Evolutionary conservation across 92 coral and sea anemone genomes (phyloP).

Genomic region (Hydrozoanthus gracilis): DNA sequence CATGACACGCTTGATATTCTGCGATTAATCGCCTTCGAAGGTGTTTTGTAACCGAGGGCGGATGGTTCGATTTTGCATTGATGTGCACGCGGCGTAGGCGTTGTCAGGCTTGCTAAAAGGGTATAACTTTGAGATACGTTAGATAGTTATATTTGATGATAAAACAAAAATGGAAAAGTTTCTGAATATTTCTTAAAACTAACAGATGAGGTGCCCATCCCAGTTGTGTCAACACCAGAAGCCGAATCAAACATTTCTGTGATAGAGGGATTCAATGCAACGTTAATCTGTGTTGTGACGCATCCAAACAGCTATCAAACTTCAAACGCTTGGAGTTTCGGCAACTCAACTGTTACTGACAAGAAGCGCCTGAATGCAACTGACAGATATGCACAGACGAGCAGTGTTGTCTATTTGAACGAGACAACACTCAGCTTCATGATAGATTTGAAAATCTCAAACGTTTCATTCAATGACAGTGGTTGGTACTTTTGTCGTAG

Average conservation of each 20-base stretch:
- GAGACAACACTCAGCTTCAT: not conserved
- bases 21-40: no score
- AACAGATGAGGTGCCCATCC: constrained; percentile 41
- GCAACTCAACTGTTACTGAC: not conserved
- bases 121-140: no score
- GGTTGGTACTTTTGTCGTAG: constrained; percentile 40
- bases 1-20: no score
- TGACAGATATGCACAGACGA: constrained; percentile 23
- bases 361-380: not conserved
- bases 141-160: no score
- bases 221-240: not conserved
- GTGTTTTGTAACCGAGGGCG: no score
- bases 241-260: constrained; percentile 1
- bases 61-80: no score
- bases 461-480: constrained; percentile 16
- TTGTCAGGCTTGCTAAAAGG: no score
- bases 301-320: constrained; percentile 1
- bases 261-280: constrained; percentile 12
- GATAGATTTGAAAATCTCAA: constrained; percentile 23
- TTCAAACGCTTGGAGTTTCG: not conserved
- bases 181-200: not conserved
- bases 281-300: constrained; percentile 9
- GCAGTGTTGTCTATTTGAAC: not conserved
- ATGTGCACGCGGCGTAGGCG: no score
- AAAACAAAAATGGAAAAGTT: no score